Percentiles rank a stretch among this genome's conserved stretches.
Conservation (phyloP, 2,888 invertebrate species). For the Drosophila prostipennis region DNA sequence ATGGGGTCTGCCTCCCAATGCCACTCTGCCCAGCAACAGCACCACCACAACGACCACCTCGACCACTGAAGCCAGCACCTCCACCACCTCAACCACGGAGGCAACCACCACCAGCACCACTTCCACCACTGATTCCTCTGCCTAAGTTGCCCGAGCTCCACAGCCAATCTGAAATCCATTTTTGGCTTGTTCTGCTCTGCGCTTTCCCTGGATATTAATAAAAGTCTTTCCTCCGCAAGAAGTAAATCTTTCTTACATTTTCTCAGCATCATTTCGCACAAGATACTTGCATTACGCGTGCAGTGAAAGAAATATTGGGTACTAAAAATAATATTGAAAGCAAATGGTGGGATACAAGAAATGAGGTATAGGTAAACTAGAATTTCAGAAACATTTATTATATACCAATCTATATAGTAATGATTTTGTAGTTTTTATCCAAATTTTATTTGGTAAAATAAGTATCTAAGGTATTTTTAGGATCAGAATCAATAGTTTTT, state of each 20-base stretch:
- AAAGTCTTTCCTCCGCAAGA: constrained; percentile 23
- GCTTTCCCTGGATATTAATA: constrained; percentile 34
- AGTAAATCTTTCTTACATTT: constrained; percentile 20
- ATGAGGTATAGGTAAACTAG: too few species aligned
- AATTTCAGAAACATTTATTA: too few species aligned
- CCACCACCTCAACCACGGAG: constrained; percentile 15
- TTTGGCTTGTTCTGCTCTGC: constrained; percentile 15
- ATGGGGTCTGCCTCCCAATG: constrained; percentile 37
- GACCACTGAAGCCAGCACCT: constrained; percentile 21
- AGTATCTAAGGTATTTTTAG: too few species aligned
- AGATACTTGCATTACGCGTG: constrained; percentile 5
- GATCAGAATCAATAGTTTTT: too few species aligned
- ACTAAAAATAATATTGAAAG: not conserved
- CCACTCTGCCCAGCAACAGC: constrained; percentile 18
- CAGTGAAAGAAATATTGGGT: not conserved
- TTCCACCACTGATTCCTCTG: constrained; percentile 15
- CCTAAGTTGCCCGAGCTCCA: constrained; percentile 1
- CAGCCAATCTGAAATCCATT: constrained; percentile 32
- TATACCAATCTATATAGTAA: too few species aligned
- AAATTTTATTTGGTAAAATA: too few species aligned
- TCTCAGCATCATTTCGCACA: constrained; percentile 8
- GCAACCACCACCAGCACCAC: constrained; percentile 2
- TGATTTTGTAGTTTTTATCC: too few species aligned
- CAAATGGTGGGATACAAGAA: not conserved
- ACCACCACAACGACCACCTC: constrained; percentile 3